A percentile compares a stretch with the other conserved stretches of the same genome.
phyloP scores from a whole-genome alignment of 2,888 invertebrate species.

The Nephrotoma guestfalica region DNA sequence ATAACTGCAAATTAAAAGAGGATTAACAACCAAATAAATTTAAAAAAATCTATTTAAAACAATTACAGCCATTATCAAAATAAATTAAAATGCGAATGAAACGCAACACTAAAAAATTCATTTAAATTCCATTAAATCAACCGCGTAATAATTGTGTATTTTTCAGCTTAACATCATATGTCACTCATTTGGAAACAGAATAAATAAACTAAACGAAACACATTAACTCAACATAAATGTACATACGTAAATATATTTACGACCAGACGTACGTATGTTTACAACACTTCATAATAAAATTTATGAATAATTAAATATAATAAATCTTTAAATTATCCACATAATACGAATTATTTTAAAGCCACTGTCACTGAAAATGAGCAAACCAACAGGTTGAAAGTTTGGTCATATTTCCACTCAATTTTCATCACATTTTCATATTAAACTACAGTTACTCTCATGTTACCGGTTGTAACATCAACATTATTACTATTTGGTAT shows the following conservation, averaged over 20 bases:
- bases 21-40: neutral
- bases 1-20: neutral
- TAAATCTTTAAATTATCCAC: neutral
- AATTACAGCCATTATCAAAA: neutral
- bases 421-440: too few relatives aligned
- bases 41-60: neutral
- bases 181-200: neutral
- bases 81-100: neutral
- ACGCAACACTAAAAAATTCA: neutral
- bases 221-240: neutral
- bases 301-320: neutral
- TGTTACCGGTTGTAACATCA: too few relatives aligned
- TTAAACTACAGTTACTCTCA: too few relatives aligned
- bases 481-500: too few relatives aligned
- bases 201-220: neutral
- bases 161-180: neutral
- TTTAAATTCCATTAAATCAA: neutral
- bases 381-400: neutral
- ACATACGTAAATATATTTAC: neutral
- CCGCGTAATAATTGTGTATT: neutral
- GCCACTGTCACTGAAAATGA: neutral
- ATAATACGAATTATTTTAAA: neutral
- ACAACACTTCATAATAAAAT: too few relatives aligned
- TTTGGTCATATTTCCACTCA: too few relatives aligned
- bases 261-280: neutral